These are phyloP conservation scores for Diadegma fenestrale DNA, from an alignment of 2,888 invertebrate genomes.

Conservation along the genomic window DNA sequence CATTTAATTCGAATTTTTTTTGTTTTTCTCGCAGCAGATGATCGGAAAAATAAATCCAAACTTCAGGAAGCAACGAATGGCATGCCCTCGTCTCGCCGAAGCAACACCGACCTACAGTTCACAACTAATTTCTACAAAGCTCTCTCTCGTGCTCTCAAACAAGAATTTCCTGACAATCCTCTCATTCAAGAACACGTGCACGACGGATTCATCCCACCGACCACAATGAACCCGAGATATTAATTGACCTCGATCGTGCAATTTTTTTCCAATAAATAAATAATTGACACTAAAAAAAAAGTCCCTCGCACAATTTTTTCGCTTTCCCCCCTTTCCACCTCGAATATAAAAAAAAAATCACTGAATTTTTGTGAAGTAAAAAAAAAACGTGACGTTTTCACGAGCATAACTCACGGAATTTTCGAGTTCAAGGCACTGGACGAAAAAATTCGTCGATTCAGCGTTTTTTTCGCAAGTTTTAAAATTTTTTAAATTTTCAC, in stretches of 20 bases:
- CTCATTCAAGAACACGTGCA: constrained; percentile 52
- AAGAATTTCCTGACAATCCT: constrained; percentile 44
- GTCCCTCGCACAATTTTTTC: neutral
- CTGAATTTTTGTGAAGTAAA: neutral
- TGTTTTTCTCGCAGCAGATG: neutral
- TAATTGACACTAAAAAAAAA: neutral
- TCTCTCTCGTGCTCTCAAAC: constrained; percentile 55
- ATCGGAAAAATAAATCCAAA: neutral
- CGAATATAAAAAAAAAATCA: neutral
- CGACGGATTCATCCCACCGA: constrained; percentile 52
- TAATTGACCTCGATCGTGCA: neutral
- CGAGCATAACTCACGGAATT: neutral
- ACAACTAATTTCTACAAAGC: constrained; percentile 64
- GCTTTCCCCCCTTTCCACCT: too few relatives aligned
- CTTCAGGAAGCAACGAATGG: neutral
- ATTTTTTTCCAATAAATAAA: neutral
- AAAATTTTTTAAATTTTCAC: neutral
- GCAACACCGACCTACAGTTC: constrained; percentile 15
- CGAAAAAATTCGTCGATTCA: neutral
- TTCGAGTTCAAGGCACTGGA: neutral
- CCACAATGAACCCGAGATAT: neutral
- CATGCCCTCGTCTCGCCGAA: constrained; percentile 25
- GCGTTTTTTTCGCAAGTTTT: too few relatives aligned
- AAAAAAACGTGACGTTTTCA: neutral
- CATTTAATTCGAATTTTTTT: neutral